Percentiles rank a stretch among this genome's conserved stretches.
phyloP scores from a whole-genome alignment of 2,797 vertebrate genomes.

The Paedocypris micromegethes region DNA sequence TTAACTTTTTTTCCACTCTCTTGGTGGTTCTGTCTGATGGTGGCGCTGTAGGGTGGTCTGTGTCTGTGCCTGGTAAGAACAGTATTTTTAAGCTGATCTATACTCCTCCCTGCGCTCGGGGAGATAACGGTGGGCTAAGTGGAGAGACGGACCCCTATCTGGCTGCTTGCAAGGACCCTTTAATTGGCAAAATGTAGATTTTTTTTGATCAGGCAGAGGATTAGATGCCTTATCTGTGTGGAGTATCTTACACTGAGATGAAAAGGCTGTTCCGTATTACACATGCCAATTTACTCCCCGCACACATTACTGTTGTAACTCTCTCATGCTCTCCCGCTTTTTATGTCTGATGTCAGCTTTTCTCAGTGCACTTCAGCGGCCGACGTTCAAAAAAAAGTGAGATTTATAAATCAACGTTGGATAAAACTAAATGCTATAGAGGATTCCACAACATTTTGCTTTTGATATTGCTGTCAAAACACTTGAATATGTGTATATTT shows the following conservation, averaged over 20 bases:
- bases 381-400: conserved; percentile 95
- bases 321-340: conserved; percentile 11
- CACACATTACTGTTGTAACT: conserved; percentile 19
- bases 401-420: conserved; percentile 95
- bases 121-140: conserved; percentile 85
- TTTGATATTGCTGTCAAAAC: conserved; percentile 85
- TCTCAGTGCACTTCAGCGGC: conserved; percentile 74
- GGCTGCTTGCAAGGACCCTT: conserved; percentile 86
- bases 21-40: conserved; percentile 50
- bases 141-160: conserved; percentile 73
- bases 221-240: conserved; percentile 94
- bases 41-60: conserved; percentile 46
- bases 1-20: conserved; percentile 46
- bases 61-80: conserved; percentile 30
- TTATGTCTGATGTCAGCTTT: conserved; percentile 27
- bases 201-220: conserved; percentile 94
- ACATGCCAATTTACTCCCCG: conserved; percentile 80
- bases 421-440: conserved; percentile 83
- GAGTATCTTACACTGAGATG: conserved; percentile 97
- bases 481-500: conserved; percentile 15
- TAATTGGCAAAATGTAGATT: conserved; percentile 99
- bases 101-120: conserved; percentile 78
- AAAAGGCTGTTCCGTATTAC: conserved; percentile 94
- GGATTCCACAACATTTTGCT: conserved; percentile 77
- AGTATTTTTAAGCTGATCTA: conserved; percentile 49